These are phyloP conservation scores for Acridotheres tristis DNA, from an alignment of 2,797 vertebrate species.

Conservation along the genomic window DNA sequence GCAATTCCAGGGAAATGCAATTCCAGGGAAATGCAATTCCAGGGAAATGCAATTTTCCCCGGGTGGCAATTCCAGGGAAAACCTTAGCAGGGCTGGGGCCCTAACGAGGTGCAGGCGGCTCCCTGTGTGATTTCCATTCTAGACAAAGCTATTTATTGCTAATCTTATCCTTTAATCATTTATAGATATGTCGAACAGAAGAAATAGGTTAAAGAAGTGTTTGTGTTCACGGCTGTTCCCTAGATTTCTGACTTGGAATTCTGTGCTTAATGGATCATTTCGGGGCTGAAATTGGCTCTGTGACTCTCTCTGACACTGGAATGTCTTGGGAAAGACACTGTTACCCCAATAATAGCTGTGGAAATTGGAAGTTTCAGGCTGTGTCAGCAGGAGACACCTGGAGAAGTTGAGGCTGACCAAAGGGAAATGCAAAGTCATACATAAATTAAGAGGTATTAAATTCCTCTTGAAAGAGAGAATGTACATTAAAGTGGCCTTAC, in stretches of 20 bases:
- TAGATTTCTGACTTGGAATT: not conserved
- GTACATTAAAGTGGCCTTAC: slow-evolving; percentile 11
- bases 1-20: no score
- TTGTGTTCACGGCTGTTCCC: not conserved
- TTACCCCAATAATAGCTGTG: fast-evolving
- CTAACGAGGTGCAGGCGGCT: not conserved
- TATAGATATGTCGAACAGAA: not conserved
- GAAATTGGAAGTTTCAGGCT: not conserved
- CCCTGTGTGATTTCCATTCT: not conserved
- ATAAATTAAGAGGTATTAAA: slow-evolving; percentile 15
- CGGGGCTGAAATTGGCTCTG: not conserved
- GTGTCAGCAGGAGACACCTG: not conserved
- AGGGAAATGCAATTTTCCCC: no score
- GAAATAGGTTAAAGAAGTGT: not conserved
- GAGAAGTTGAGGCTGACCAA: not conserved
- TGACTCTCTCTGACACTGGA: not conserved
- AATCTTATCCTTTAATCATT: not conserved
- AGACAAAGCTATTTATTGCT: not conserved
- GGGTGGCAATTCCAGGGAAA: not conserved
- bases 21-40: no score
- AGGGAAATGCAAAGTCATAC: not conserved
- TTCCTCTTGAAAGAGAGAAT: not conserved
- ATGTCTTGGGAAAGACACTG: fast-evolving
- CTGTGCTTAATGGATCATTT: not conserved
- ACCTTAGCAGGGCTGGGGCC: not conserved